Conservation (phyloP, 2,888 invertebrate genomes). For the Sceliomorpha sp. region DNA sequence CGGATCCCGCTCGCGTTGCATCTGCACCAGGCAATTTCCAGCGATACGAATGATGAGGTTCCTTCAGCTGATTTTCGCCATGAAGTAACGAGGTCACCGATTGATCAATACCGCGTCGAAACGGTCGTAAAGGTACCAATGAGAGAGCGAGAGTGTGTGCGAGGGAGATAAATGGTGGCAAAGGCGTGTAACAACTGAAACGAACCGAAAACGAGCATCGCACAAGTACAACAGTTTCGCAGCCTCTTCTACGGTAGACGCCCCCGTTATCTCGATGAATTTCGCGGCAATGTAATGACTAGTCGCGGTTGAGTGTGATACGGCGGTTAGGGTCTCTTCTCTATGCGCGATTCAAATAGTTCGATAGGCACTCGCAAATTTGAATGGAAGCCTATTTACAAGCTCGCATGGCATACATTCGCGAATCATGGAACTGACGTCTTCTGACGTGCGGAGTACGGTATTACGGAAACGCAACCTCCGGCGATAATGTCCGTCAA, state of each 20-base stretch:
- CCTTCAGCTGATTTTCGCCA: slow-evolving; percentile 37
- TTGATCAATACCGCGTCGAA: slow-evolving; percentile 40
- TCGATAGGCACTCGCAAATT: slow-evolving; percentile 69
- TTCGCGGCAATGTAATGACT: slow-evolving; percentile 41
- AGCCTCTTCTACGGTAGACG: no score
- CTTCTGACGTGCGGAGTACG: slow-evolving; percentile 72
- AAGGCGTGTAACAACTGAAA: slow-evolving; percentile 35
- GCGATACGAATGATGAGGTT: no score
- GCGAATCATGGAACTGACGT: slow-evolving; percentile 71
- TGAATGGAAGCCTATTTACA: slow-evolving; percentile 65
- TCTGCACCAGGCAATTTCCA: no score
- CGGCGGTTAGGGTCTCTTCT: slow-evolving; percentile 56
- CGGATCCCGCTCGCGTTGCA: no score
- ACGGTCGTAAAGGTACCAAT: slow-evolving; percentile 35
- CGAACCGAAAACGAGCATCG: slow-evolving; percentile 27
- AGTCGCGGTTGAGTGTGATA: slow-evolving; percentile 47
- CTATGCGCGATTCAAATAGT: slow-evolving; percentile 64
- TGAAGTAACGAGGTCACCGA: slow-evolving; percentile 42
- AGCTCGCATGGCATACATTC: slow-evolving; percentile 75
- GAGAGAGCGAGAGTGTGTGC: no score
- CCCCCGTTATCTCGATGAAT: slow-evolving; percentile 51
- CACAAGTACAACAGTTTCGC: no score
- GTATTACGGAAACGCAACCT: slow-evolving; percentile 77
- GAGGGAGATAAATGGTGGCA: no score
- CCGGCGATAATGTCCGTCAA: slow-evolving; percentile 80